These are phyloP conservation scores for Luffia ferchaultella DNA, from an alignment of 2,888 invertebrate species.

Conservation along the genomic window DNA sequence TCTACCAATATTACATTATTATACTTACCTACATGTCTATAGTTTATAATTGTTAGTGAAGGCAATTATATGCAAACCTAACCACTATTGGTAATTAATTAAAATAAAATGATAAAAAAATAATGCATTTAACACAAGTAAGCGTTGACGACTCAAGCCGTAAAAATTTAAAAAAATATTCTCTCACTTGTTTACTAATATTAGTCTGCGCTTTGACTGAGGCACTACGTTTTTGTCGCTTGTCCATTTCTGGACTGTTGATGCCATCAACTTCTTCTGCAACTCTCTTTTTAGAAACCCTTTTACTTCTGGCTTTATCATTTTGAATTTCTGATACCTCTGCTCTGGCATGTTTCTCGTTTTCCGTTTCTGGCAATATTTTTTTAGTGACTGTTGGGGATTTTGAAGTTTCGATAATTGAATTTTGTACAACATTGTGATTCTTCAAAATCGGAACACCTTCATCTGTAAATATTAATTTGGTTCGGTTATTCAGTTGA, in stretches of 20 bases:
- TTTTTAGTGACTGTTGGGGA: conserved; percentile 23
- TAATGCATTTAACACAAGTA: no score
- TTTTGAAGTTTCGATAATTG: background rate
- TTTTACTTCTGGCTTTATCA: background rate
- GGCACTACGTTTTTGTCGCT: conserved; percentile 46
- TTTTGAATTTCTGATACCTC: background rate
- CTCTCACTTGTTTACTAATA: conserved; percentile 43
- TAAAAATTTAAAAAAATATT: conserved; percentile 7
- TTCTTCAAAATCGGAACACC: no score
- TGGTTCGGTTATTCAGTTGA: no score
- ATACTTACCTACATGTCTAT: no score
- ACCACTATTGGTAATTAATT: no score
- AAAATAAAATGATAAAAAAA: no score
- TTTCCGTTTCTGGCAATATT: conserved; percentile 9
- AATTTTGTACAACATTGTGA: background rate
- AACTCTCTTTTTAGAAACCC: conserved; percentile 40
- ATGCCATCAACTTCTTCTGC: conserved; percentile 50
- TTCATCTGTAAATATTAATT: no score
- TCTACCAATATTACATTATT: no score
- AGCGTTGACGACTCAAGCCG: no score
- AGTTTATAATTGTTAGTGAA: no score
- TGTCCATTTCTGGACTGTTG: conserved; percentile 46
- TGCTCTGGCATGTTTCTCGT: conserved; percentile 15
- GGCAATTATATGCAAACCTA: no score
- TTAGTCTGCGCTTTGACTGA: conserved; percentile 48